Conservation (phyloP, 2,888 invertebrate genomes). For the Eristalinus aeneus region DNA sequence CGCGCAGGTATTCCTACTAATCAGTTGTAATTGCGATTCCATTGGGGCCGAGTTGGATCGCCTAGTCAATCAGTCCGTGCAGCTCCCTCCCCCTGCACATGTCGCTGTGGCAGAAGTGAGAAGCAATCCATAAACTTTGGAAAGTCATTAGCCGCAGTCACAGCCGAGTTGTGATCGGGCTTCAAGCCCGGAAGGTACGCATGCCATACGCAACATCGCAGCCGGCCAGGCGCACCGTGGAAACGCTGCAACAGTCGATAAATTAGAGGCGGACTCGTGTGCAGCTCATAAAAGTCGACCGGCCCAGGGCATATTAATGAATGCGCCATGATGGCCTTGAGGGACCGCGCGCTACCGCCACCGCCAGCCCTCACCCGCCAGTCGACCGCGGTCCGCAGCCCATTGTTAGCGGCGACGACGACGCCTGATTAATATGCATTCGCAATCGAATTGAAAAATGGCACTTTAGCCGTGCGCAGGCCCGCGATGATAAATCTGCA, state of each 20-base stretch:
- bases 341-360: slow-evolving; percentile 16
- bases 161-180: background rate
- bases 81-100: background rate
- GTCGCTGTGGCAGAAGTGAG: slow-evolving; percentile 28
- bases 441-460: slow-evolving; percentile 67
- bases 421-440: slow-evolving; percentile 62
- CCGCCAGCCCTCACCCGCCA: background rate
- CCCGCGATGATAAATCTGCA: slow-evolving; percentile 63
- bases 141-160: slow-evolving; percentile 42
- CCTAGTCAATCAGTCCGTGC: background rate
- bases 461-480: slow-evolving; percentile 60
- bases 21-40: slow-evolving; percentile 70
- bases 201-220: background rate
- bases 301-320: slow-evolving; percentile 65
- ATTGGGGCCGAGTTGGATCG: slow-evolving; percentile 18
- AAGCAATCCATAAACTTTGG: slow-evolving; percentile 50
- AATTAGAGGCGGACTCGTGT: slow-evolving; percentile 58
- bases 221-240: background rate
- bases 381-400: background rate
- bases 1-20: slow-evolving; percentile 61
- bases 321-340: slow-evolving; percentile 69
- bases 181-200: slow-evolving; percentile 54
- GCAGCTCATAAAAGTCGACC: slow-evolving; percentile 62
- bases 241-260: slow-evolving; percentile 30
- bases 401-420: slow-evolving; percentile 43